Evolutionary conservation across 2,113 vertebrate species (phyloP).

Genomic region (Gobiocypris rarus): DNA sequence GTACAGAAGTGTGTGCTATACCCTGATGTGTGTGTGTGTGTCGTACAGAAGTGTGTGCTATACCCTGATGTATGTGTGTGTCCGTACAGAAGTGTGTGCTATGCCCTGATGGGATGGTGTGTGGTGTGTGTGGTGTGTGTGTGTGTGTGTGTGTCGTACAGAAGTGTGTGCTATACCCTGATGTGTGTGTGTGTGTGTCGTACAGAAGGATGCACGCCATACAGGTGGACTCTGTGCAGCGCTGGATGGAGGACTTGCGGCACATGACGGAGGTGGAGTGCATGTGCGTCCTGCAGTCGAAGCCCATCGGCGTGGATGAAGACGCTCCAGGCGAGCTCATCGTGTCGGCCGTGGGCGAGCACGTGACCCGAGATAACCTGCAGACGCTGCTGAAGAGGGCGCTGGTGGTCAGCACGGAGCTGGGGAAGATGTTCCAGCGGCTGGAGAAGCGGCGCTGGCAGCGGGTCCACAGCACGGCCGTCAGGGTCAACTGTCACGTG

Average conservation of each 20-base stretch:
- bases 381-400: constrained; percentile 90
- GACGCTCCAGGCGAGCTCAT: constrained; percentile 86
- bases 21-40: too few relatives aligned
- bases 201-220: constrained; percentile 83
- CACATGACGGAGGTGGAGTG: constrained; percentile 98
- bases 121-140: too few relatives aligned
- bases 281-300: constrained; percentile 97
- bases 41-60: too few relatives aligned
- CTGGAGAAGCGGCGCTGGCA: constrained; percentile 93
- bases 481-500: constrained; percentile 89
- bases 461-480: constrained; percentile 88
- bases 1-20: too few relatives aligned
- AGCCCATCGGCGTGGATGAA: constrained; percentile 91
- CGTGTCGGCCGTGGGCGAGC: constrained; percentile 70
- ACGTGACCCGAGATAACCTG: constrained; percentile 81
- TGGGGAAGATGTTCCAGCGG: constrained; percentile 91
- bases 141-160: too few relatives aligned
- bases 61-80: too few relatives aligned
- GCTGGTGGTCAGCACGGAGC: constrained; percentile 92
- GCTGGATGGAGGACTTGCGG: constrained; percentile 97
- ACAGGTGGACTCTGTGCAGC: constrained; percentile 94
- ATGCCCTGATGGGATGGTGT: too few relatives aligned
- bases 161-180: too few relatives aligned
- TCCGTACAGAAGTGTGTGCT: too few relatives aligned
- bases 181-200: background rate